Evolutionary conservation across 2,113 vertebrate genomes (phyloP).

Genomic region (Pseudorhombus dupliciocellatus): DNA sequence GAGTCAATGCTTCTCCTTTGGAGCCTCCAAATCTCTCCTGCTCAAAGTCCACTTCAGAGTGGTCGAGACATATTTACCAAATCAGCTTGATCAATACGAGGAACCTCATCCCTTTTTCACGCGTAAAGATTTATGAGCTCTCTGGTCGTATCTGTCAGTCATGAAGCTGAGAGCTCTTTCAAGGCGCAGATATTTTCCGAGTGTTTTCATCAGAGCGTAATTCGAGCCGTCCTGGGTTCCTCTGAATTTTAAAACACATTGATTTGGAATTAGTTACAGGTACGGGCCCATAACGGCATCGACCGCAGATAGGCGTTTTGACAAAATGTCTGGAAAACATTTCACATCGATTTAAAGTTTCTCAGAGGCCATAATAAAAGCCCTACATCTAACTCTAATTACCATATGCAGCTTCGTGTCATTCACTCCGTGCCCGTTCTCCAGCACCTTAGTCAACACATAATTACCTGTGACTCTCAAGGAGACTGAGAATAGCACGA

Average conservation of each 20-base stretch:
- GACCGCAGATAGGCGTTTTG: conserved; percentile 50
- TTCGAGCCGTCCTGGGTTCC: conserved; percentile 31
- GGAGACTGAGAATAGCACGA: not conserved
- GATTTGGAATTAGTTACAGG: conserved; percentile 61
- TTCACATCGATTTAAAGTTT: conserved; percentile 56
- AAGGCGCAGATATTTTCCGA: not conserved
- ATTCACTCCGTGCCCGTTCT: conserved; percentile 17
- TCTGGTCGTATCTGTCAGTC: not conserved
- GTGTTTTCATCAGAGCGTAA: conserved; percentile 22
- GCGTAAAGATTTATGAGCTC: not conserved
- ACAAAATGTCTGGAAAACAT: conserved; percentile 54
- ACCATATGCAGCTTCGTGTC: conserved; percentile 1
- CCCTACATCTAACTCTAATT: conserved; percentile 28
- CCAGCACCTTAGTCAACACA: conserved; percentile 26
- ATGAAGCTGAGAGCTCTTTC: conserved; percentile 4
- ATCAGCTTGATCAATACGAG: conserved; percentile 16
- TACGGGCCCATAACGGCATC: conserved; percentile 37
- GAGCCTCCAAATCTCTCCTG: not conserved
- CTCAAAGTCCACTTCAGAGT: not conserved
- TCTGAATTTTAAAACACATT: conserved; percentile 55
- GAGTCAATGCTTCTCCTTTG: not conserved
- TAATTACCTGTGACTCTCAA: conserved; percentile 19
- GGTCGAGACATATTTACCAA: not conserved
- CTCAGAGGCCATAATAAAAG: conserved; percentile 20
- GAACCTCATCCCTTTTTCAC: not conserved